Evolutionary conservation across 1,140 invertebrate species (phyloP).

Genomic region (Conopomorpha cramerella): DNA sequence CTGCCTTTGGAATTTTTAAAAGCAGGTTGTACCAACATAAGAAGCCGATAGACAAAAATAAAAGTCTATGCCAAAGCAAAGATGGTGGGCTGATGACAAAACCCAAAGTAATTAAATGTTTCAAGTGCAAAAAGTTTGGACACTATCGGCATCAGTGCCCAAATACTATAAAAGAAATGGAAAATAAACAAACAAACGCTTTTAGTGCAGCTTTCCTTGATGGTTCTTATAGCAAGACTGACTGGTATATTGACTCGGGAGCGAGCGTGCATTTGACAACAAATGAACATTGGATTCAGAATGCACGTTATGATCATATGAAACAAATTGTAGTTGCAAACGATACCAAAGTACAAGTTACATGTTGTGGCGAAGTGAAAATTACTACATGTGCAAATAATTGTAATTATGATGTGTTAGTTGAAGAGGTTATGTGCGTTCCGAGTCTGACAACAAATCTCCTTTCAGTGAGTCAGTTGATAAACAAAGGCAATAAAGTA

Average conservation of each 20-base stretch:
- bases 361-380: constrained; percentile 8
- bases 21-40: neutral
- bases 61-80: constrained; percentile 1
- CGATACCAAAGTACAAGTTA: constrained; percentile 8
- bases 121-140: constrained; percentile 13
- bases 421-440: constrained; percentile 14
- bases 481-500: constrained; percentile 17
- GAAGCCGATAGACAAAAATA: neutral
- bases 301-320: constrained; percentile 6
- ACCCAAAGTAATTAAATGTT: constrained; percentile 11
- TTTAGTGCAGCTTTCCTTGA: constrained; percentile 20
- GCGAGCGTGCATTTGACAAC: too few species aligned
- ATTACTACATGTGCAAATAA: constrained; percentile 9
- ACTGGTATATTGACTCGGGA: too few species aligned
- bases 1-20: constrained; percentile 3
- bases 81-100: too few species aligned
- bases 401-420: constrained; percentile 7
- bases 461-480: constrained; percentile 16
- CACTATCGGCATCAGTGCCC: constrained; percentile 17
- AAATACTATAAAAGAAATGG: constrained; percentile 10
- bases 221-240: constrained; percentile 14
- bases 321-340: constrained; percentile 15
- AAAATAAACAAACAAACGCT: constrained; percentile 10
- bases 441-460: constrained; percentile 16
- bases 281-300: constrained; percentile 7